Base-by-base conservation (phyloP, 2,797 vertebrate genomes). In the Acropternis orthonyx region DNA sequence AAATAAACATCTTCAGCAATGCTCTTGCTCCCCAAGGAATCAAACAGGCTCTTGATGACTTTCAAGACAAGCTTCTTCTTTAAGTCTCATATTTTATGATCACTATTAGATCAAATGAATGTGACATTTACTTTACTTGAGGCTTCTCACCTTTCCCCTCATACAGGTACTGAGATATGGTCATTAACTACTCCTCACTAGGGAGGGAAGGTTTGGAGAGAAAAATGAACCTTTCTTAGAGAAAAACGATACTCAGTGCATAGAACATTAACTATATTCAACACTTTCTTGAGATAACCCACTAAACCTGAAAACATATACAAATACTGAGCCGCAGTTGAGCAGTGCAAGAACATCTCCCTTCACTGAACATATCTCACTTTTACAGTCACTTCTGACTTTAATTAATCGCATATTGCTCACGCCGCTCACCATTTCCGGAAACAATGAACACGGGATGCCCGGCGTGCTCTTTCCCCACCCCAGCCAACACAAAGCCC, bases 401-500 rank as follows among this genome's bases (percentile, higher is more conserved):
- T 73, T 24, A 79, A 73, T 71, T 61, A 88, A 66, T 10, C 22
- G 62, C 51, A 3, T 6, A 13, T 13, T 21, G 49, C 61, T 74
- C 61, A 49, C 1, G 15, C 39, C 8, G 5, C 13, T 13, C 61
- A 37, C 32, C 43, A 5, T 34, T 62, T 36, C 62, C 37, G 59
- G 63, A n/a, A 66, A 44, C 7, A 23, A 28, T 4, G 37, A 49
- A 23, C 8, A 49, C 34, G 26, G 23, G 23, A 36, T 13, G 58
- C 23, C 30, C 39, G 9, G n/a, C 74, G 34, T 32, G 44, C 65
- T 77, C 54, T 66, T 13, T 26, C 30, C 19, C 37, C 10, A 39
- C 0, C 30, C 51, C 69, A 44, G 7, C 1, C 9, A 48, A 5
- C 5, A 16, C 3, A 8, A 28, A 27, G 12, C n/a, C 5, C 68